phyloP scores from a whole-genome alignment of 2,113 vertebrate species.

The Edolisoma coerulescens region DNA sequence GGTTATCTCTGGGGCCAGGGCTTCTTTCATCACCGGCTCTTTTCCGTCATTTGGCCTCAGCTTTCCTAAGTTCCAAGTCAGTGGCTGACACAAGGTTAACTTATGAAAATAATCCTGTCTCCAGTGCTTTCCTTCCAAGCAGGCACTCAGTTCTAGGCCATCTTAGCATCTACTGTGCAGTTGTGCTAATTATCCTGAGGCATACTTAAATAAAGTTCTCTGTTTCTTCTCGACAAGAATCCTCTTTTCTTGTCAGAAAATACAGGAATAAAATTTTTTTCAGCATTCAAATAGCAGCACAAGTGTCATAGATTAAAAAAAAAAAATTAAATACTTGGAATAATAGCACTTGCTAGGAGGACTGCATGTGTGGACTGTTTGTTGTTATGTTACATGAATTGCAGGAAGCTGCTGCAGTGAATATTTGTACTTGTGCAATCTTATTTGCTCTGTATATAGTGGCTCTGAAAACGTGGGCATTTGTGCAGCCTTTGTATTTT shows the following conservation, averaged over 20 bases:
- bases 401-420: conserved; percentile 26
- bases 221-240: neutral
- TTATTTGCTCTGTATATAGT: conserved; percentile 57
- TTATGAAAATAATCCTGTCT: neutral
- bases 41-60: neutral
- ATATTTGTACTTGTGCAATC: conserved; percentile 56
- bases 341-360: conserved; percentile 7
- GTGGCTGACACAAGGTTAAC: neutral
- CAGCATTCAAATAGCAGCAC: neutral
- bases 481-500: conserved; percentile 60
- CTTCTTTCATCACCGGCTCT: neutral
- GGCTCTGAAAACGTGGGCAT: conserved; percentile 7
- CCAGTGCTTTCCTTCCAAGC: neutral
- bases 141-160: neutral
- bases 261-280: neutral
- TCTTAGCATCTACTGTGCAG: neutral
- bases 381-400: conserved; percentile 55
- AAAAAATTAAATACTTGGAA: neutral
- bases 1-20: too few relatives aligned
- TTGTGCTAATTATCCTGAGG: neutral
- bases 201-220: neutral
- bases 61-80: neutral
- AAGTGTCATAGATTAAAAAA: neutral
- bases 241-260: neutral
- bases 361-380: conserved; percentile 36